Evolutionary conservation across 2,888 invertebrate genomes (phyloP), one percentile per base, ranked within the genome.

Genomic region (Netelia fuscicornis): DNA sequence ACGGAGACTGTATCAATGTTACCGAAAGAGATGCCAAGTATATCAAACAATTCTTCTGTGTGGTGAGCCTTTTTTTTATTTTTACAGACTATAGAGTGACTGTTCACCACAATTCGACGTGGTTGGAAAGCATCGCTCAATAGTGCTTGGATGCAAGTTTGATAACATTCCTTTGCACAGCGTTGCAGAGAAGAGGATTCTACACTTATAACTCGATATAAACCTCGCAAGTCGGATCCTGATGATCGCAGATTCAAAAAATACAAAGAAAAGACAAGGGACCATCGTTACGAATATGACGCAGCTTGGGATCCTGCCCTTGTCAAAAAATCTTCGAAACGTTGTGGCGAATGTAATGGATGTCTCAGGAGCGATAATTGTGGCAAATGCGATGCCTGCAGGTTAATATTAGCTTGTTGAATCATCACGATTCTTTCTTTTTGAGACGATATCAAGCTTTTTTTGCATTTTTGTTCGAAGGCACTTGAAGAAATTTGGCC

Each of bases 1-100:
- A 99, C 92, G 99, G 99, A 0, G 98, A 99, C 92, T 99, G 99
- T 93, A 98, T 99, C 87, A 98, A 97, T 89, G 98, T 99, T 87
- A 98, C 98, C 0, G 98, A 98, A 93, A 96, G 97, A 89, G 98
- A 98, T 92, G 98, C 99, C 0, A 98, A 98, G 91, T 96, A 97
- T 88, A 99, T 99, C 80, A 98, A 98, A 91, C 98, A 98, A 89
- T 99, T 98, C 92, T 99, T 97, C 92, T 99, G 99, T 93, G 96
- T 97, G 81, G 94, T 94, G 90, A 91, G 93, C 85, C 62, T 56
- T 70, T 2, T 13, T 77, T 20, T 56, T 30, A 54, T 11, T 54
- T 13, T 54, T n/a, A 17, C 54, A 13, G n/a, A 5, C n/a, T 54
- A 17, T 3, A 54, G 6, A 37, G 6, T 8, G 5, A 37, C 5